These are phyloP conservation scores for Apistogramma diplotaenia DNA, from an alignment of 2,113 vertebrate species.

Conservation along the genomic window DNA sequence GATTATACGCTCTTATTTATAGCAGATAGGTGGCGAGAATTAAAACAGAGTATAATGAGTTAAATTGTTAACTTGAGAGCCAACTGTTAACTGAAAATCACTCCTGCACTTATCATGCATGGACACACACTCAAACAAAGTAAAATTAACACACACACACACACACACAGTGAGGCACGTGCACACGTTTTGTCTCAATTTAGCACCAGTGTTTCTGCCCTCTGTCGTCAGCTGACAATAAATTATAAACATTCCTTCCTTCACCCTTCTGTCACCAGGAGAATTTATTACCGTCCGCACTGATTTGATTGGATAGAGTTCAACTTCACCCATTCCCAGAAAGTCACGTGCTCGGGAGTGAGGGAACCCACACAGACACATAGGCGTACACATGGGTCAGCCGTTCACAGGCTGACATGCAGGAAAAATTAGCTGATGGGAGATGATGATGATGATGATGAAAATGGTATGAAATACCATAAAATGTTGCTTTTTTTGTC, in stretches of 20 bases:
- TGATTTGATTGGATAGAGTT: slow-evolving; percentile 41
- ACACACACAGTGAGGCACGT: not conserved
- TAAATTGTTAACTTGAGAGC: not conserved
- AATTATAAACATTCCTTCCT: slow-evolving; percentile 54
- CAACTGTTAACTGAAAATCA: not conserved
- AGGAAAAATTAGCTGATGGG: not conserved
- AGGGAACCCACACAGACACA: not conserved
- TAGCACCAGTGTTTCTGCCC: slow-evolving; percentile 39
- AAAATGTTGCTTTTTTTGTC: not conserved
- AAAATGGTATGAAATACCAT: not conserved
- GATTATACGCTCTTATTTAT: not conserved
- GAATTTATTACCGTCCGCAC: slow-evolving; percentile 25
- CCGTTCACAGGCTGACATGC: not conserved
- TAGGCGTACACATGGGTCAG: not conserved
- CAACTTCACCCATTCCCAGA: slow-evolving; percentile 27
- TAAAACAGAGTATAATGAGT: not conserved
- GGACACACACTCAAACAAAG: not conserved
- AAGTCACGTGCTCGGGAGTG: slow-evolving; percentile 2
- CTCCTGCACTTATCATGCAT: not conserved
- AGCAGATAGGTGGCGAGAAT: not conserved
- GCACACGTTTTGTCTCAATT: slow-evolving; percentile 26
- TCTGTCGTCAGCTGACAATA: slow-evolving; percentile 37
- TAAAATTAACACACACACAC: not conserved
- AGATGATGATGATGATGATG: not conserved
- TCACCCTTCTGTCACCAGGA: slow-evolving; percentile 31